phyloP scores from a whole-genome alignment of 2,113 vertebrate species.

The Mastomys coucha region DNA sequence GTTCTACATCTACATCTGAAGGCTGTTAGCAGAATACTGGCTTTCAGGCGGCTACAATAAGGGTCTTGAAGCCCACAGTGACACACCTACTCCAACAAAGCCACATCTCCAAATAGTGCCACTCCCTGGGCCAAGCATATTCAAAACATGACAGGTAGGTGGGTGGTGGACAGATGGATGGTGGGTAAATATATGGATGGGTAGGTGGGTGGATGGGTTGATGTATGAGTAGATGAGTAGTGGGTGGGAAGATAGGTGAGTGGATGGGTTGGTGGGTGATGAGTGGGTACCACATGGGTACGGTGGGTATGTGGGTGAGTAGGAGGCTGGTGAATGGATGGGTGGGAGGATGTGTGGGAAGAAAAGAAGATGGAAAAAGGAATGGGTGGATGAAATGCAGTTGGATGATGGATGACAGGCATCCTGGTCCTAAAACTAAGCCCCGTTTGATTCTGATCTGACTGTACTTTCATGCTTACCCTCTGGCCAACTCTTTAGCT shows the following conservation, averaged over 20 bases:
- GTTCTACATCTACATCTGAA: too few relatives aligned
- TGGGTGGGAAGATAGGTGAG: not conserved
- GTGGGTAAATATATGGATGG: not conserved
- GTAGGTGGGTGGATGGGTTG: not conserved
- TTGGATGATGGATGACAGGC: too few relatives aligned
- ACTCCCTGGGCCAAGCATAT: too few relatives aligned
- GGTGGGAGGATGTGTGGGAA: not conserved
- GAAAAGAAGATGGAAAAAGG: not conserved
- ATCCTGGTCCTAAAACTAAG: not conserved
- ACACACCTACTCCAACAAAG: too few relatives aligned
- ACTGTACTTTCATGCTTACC: not conserved
- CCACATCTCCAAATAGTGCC: too few relatives aligned
- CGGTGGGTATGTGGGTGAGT: not conserved
- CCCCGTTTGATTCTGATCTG: not conserved
- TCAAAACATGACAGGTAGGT: not conserved
- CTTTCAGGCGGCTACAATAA: too few relatives aligned
- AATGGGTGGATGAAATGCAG: not conserved
- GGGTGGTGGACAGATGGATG: not conserved
- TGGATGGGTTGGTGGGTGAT: not conserved
- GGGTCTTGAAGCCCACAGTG: not conserved
- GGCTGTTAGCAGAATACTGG: too few relatives aligned
- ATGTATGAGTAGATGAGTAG: not conserved
- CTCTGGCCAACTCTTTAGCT: not conserved
- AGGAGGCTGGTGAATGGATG: not conserved
- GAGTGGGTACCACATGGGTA: not conserved